Evolutionary conservation across 2,888 invertebrate species (phyloP).

Genomic region (Dolichomitus sp.): DNA sequence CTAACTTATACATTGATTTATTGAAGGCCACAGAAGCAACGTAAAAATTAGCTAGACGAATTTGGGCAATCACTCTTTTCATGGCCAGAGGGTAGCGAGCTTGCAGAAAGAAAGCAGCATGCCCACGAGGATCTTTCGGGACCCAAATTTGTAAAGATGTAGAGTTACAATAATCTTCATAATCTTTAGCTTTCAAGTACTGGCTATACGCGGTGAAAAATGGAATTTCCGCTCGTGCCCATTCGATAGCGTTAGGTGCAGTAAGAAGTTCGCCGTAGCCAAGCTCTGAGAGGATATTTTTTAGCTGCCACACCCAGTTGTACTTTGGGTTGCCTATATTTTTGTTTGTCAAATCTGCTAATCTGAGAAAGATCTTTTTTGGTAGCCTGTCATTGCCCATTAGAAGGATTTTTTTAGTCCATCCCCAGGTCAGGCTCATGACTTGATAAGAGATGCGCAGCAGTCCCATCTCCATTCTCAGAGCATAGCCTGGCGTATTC

Average conservation of each 20-base stretch:
- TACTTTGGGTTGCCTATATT: not conserved
- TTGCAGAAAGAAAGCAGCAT: not conserved
- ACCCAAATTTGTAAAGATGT: conserved; percentile 12
- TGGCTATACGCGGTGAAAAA: conserved; percentile 1
- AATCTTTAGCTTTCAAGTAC: conserved; percentile 12
- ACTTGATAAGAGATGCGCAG: not conserved
- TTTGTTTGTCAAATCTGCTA: not conserved
- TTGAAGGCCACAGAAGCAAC: not conserved
- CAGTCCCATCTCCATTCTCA: conserved; percentile 13
- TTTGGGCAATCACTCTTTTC: conserved; percentile 22
- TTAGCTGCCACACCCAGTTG: conserved; percentile 20
- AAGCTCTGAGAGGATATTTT: conserved; percentile 14
- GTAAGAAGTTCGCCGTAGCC: conserved; percentile 11
- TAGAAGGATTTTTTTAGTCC: conserved; percentile 12
- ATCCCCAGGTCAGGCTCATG: not conserved
- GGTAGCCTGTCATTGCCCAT: conserved; percentile 16
- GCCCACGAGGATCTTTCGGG: not conserved
- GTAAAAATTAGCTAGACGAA: conserved; percentile 12
- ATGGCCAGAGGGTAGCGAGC: not conserved
- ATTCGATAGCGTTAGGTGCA: not conserved
- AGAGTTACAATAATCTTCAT: conserved; percentile 4
- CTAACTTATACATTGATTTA: not conserved
- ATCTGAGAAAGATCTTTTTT: not conserved
- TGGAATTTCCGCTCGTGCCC: conserved; percentile 9
- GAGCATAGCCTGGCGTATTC: conserved; percentile 1